Conservation (phyloP, 2,888 invertebrate genomes). For the Hesperia comma region DNA sequence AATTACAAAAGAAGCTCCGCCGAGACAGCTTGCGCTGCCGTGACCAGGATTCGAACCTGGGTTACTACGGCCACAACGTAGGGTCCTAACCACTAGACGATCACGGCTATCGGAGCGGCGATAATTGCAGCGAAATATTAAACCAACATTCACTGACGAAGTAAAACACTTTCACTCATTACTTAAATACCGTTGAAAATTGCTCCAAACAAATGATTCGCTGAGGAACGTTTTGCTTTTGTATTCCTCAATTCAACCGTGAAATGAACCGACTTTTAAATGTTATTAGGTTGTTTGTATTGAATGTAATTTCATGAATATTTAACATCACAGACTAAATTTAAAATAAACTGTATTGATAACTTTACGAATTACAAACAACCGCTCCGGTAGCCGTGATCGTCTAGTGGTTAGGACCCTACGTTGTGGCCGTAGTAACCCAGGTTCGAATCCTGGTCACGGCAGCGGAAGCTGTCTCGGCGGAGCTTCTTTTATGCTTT, state of each 20-base stretch:
- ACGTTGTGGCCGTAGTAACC: conserved; percentile 91
- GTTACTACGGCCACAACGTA: conserved; percentile 90
- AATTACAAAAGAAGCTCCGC: conserved; percentile 34
- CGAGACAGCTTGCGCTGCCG: conserved; percentile 51
- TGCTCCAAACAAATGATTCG: no score
- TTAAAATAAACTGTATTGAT: background rate
- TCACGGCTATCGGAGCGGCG: conserved; percentile 83
- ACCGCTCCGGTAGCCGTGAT: conserved; percentile 68
- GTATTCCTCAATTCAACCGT: background rate
- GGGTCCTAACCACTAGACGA: conserved; percentile 90
- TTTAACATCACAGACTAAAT: background rate
- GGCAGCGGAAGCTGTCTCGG: conserved; percentile 69
- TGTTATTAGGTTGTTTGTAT: background rate
- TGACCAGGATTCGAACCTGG: conserved; percentile 88
- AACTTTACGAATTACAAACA: background rate
- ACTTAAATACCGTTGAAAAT: no score
- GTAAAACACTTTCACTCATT: conserved; percentile 9
- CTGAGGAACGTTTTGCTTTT: no score
- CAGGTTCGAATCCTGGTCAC: conserved; percentile 89
- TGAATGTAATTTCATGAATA: background rate
- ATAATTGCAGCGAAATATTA: background rate
- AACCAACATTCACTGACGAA: no score
- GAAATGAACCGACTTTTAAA: background rate
- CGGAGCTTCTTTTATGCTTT: conserved; percentile 47
- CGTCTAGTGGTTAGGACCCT: conserved; percentile 91